Percentiles rank a stretch among this genome's conserved stretches.
These are phyloP conservation scores for Brachyhypopomus gauderio DNA, from an alignment of 2,113 vertebrate species.

Conservation along the genomic window DNA sequence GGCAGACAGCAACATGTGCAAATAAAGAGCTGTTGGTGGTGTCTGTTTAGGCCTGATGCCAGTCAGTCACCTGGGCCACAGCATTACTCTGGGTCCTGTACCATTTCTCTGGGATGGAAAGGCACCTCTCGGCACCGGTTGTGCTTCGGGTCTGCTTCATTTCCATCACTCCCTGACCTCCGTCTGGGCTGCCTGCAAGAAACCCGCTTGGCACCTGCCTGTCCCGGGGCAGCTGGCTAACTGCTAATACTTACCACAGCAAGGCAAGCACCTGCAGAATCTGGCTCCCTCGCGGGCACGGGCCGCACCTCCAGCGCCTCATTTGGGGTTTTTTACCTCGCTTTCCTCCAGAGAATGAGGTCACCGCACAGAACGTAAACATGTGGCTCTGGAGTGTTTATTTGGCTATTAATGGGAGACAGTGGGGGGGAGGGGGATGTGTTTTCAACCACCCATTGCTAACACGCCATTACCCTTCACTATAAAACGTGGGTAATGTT, in stretches of 20 bases:
- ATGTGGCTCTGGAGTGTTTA: conserved; percentile 58
- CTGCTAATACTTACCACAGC: conserved; percentile 57
- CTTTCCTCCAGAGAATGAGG: conserved; percentile 51
- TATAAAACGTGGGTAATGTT: conserved; percentile 15
- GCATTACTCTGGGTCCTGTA: neutral
- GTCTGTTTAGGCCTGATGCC: conserved; percentile 4
- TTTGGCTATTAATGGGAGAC: conserved; percentile 41
- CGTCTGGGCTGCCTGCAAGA: conserved; percentile 62
- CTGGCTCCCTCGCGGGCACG: conserved; percentile 33
- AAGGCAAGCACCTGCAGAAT: conserved; percentile 54
- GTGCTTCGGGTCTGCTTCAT: neutral
- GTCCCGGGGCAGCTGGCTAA: conserved; percentile 57
- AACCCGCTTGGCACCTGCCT: conserved; percentile 64
- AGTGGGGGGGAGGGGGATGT: conserved; percentile 27
- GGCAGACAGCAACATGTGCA: neutral
- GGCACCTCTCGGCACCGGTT: conserved; percentile 2
- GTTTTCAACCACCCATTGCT: conserved; percentile 27
- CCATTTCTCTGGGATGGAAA: neutral
- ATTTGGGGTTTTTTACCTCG: conserved; percentile 18
- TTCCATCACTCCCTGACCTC: conserved; percentile 46
- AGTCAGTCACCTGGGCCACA: conserved; percentile 11
- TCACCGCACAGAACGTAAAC: conserved; percentile 52
- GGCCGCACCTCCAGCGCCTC: neutral
- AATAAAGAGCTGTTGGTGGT: neutral
- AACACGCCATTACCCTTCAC: conserved; percentile 40